Conservation (phyloP, 1,140 invertebrate species). For the Euglossa dilemma region DNA sequence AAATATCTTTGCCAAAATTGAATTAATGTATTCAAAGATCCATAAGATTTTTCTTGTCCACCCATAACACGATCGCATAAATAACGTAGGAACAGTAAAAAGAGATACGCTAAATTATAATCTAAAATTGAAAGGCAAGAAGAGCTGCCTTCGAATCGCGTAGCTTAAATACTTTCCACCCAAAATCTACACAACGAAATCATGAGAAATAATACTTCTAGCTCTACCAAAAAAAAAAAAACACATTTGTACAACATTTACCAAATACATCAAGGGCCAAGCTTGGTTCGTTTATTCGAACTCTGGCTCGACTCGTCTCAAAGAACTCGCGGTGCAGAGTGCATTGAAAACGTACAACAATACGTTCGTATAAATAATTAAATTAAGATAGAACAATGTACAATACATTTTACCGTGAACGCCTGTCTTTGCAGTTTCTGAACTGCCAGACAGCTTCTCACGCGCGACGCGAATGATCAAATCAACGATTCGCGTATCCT, state of each 20-base stretch:
- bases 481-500: neutral
- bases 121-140: conserved; percentile 1
- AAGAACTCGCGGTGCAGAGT: neutral
- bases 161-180: neutral
- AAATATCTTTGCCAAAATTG: no score
- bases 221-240: neutral
- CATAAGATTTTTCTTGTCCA: neutral
- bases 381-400: conserved; percentile 5
- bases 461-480: neutral
- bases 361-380: conserved; percentile 29
- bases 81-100: conserved; percentile 42
- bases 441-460: neutral
- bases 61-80: conserved; percentile 12
- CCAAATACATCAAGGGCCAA: neutral
- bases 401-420: conserved; percentile 2
- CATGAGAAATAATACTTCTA: neutral
- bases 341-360: neutral
- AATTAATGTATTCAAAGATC: no score
- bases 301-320: neutral
- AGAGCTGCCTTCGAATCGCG: conserved; percentile 14
- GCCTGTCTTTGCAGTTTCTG: no score
- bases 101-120: no score
- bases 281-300: neutral
- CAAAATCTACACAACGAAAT: neutral
- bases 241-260: conserved; percentile 27